phyloP scores from a whole-genome alignment of 2,888 invertebrate genomes.

The Lochmaea capreae region DNA sequence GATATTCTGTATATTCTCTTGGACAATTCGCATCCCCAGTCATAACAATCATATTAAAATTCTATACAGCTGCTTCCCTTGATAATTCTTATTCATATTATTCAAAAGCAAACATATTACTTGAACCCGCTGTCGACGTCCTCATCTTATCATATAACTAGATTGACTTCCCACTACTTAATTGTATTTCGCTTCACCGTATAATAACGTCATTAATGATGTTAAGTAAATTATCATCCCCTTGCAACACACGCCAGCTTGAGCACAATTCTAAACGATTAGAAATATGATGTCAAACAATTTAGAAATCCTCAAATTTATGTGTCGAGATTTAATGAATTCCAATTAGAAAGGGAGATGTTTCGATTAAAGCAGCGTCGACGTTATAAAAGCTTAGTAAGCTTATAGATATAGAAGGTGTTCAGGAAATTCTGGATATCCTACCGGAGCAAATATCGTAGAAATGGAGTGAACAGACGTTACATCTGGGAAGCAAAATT shows the following conservation, averaged over 20 bases:
- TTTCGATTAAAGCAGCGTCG: neutral
- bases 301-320: slow-evolving; percentile 7
- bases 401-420: neutral
- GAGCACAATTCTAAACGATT: neutral
- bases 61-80: neutral
- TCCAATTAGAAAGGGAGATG: neutral
- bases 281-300: slow-evolving; percentile 10
- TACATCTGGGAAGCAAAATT: too few species aligned
- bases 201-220: slow-evolving; percentile 22
- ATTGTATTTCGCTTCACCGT: slow-evolving; percentile 7
- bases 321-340: slow-evolving; percentile 1
- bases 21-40: slow-evolving; percentile 20
- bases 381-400: neutral
- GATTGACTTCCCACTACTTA: slow-evolving; percentile 18
- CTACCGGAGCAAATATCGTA: too few species aligned
- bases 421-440: neutral
- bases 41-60: neutral
- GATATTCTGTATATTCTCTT: too few species aligned
- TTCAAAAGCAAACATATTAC: slow-evolving; percentile 28
- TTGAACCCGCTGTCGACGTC: slow-evolving; percentile 17
- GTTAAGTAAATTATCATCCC: slow-evolving; percentile 23
- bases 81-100: slow-evolving; percentile 25
- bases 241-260: slow-evolving; percentile 7
- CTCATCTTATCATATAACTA: slow-evolving; percentile 11
- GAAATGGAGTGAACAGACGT: too few species aligned